These are phyloP conservation scores for Drosophila ogumai DNA, from an alignment of 1,140 invertebrate species.

Conservation along the genomic window DNA sequence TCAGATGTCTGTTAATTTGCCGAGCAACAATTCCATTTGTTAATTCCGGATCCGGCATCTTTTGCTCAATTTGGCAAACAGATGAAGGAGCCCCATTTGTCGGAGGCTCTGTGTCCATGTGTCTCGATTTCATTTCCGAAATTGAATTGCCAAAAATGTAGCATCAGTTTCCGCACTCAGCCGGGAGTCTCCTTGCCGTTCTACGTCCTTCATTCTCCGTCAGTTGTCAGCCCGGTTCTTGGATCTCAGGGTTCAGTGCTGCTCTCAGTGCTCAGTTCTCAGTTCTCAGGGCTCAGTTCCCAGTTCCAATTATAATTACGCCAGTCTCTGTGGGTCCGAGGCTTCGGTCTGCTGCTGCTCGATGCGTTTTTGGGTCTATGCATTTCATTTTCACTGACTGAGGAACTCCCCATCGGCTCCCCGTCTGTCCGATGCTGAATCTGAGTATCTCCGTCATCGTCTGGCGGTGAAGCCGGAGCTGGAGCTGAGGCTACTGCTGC, in stretches of 20 bases:
- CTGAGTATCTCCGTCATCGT: constrained; percentile 41
- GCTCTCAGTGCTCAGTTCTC: neutral
- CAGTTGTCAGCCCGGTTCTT: constrained; percentile 32
- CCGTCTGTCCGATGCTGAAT: constrained; percentile 8
- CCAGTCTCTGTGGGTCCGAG: constrained; percentile 56
- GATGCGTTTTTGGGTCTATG: constrained; percentile 59
- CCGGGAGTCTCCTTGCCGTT: constrained; percentile 5
- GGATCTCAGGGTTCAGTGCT: neutral
- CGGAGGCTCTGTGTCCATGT: constrained; percentile 22
- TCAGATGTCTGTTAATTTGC: constrained; percentile 75
- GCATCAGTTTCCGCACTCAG: constrained; percentile 31
- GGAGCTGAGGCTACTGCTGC: constrained; percentile 15
- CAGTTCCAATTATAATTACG: constrained; percentile 68
- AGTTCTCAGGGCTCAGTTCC: constrained; percentile 13
- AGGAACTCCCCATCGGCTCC: constrained; percentile 8
- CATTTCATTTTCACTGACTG: constrained; percentile 68
- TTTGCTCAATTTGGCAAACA: constrained; percentile 61
- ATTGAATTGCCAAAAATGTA: constrained; percentile 66
- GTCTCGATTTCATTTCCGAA: constrained; percentile 61
- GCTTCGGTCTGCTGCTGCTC: constrained; percentile 25
- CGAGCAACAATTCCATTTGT: constrained; percentile 71
- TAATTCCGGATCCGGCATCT: constrained; percentile 66
- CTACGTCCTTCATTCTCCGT: constrained; percentile 9
- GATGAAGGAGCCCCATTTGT: constrained; percentile 1
- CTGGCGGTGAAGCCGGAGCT: constrained; percentile 8